phyloP scores from a whole-genome alignment of 2,888 invertebrate species.

The Acanthococcus lagerstroemiae region DNA sequence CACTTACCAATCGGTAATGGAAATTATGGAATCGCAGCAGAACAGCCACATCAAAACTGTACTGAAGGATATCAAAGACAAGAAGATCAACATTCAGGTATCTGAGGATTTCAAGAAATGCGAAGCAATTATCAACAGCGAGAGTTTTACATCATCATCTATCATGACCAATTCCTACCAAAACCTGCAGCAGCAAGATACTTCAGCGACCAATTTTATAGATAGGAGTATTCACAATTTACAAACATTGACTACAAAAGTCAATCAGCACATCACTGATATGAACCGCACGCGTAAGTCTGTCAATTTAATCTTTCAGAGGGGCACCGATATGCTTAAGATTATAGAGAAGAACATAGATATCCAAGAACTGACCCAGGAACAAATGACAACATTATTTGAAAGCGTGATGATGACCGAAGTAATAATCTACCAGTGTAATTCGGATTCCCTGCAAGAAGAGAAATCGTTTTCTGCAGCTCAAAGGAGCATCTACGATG shows the following conservation, averaged over 20 bases:
- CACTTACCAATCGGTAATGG: background rate
- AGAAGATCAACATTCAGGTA: background rate
- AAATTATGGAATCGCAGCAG: background rate
- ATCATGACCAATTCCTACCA: background rate
- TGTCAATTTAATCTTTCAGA: background rate
- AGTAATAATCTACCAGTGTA: background rate
- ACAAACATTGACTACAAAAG: background rate
- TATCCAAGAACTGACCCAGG: background rate
- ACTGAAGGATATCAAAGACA: background rate
- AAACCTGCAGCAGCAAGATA: background rate
- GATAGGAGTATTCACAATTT: background rate
- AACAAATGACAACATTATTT: background rate
- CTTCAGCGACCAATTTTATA: background rate
- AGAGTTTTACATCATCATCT: background rate
- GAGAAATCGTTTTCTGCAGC: background rate
- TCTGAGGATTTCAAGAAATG: background rate
- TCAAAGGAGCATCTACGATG: background rate
- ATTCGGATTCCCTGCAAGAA: too few species aligned
- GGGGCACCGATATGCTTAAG: background rate
- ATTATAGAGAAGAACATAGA: background rate
- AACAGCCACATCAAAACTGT: background rate
- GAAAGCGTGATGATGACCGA: background rate
- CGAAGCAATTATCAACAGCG: background rate
- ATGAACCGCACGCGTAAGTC: background rate
- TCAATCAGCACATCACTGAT: background rate